phyloP scores from a whole-genome alignment of 1,140 invertebrate genomes.

The Ruditapes philippinarum region DNA sequence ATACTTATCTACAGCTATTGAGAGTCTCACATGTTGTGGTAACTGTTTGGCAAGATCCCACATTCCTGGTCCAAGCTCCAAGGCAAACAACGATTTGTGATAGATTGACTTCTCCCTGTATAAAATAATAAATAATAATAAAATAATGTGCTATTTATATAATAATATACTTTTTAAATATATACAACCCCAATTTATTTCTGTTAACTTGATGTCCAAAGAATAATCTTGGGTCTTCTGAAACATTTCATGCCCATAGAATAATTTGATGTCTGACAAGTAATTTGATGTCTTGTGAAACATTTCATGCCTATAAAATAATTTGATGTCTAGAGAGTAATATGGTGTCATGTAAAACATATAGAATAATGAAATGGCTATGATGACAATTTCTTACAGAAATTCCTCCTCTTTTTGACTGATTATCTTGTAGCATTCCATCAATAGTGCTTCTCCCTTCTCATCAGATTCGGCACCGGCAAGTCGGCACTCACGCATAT shows the following conservation, averaged over 20 bases:
- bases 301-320: no score
- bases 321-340: no score
- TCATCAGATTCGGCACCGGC: constrained; percentile 91
- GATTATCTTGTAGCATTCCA: constrained; percentile 86
- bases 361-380: no score
- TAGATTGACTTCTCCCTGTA: constrained; percentile 35
- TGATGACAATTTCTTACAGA: no score
- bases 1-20: constrained; percentile 90
- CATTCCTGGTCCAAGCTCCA: constrained; percentile 1
- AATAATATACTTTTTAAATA: not conserved
- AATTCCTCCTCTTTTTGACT: constrained; percentile 89
- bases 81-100: constrained; percentile 7
- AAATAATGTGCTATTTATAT: no score
- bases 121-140: no score
- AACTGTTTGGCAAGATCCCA: constrained; percentile 90
- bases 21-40: constrained; percentile 90
- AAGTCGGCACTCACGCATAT: constrained; percentile 90
- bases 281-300: no score
- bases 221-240: no score
- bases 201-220: no score
- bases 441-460: constrained; percentile 81
- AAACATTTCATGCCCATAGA: no score
- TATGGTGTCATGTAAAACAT: no score
- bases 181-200: not conserved
- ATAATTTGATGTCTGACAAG: no score